Percentiles rank a stretch among this genome's conserved stretches.
These are phyloP conservation scores for Lerema accius DNA, from an alignment of 1,140 invertebrate genomes.

Conservation along the genomic window DNA sequence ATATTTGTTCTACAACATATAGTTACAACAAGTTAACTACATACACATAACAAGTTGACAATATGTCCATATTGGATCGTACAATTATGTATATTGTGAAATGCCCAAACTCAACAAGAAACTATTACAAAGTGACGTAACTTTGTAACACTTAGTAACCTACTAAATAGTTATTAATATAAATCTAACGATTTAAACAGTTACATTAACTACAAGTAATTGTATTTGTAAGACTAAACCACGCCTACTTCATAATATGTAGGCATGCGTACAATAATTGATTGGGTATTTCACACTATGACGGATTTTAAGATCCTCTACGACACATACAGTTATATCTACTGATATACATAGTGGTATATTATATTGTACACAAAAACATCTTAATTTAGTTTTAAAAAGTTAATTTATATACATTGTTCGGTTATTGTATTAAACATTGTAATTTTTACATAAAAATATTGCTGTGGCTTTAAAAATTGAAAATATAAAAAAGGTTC, in stretches of 20 bases:
- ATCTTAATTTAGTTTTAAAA: constrained; percentile 1
- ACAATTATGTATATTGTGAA: not conserved
- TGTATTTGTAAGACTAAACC: too few species aligned
- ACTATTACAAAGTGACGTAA: too few species aligned
- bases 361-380: constrained; percentile 11
- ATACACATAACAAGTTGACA: not conserved
- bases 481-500: too few species aligned
- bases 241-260: too few species aligned
- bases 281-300: not conserved
- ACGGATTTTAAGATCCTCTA: not conserved
- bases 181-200: too few species aligned
- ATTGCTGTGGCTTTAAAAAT: too few species aligned
- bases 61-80: not conserved
- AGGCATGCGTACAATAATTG: too few species aligned
- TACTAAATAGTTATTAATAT: too few species aligned
- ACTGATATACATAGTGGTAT: constrained; percentile 15
- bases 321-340: constrained; percentile 14
- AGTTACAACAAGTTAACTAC: constrained; percentile 6
- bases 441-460: too few species aligned
- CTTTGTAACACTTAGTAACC: too few species aligned
- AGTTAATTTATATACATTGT: constrained; percentile 12
- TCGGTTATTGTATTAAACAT: constrained; percentile 4
- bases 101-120: not conserved
- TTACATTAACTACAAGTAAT: too few species aligned
- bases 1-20: constrained; percentile 6